Base-by-base conservation (phyloP, 2,113 vertebrate genomes). In the Epinephelus lanceolatus region DNA sequence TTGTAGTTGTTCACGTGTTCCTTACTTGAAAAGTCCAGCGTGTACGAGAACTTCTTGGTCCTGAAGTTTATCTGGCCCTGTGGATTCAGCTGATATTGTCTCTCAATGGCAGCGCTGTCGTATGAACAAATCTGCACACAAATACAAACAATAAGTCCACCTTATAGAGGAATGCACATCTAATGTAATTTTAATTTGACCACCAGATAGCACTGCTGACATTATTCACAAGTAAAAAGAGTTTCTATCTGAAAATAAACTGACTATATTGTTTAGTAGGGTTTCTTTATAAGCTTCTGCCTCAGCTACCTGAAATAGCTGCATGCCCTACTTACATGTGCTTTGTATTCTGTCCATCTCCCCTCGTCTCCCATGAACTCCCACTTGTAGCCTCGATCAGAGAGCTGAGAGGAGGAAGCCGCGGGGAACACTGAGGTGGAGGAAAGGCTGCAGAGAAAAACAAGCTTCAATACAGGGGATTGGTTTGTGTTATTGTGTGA, bases 301-400 rank as follows among this genome's bases (percentile, higher is more conserved):
- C 6, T 6, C 13, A 23, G 6, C 37, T 13, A 19, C 42, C 23
- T 37, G 14, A 53, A 11, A 42, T 14, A 12, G 1, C 1, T 40
- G 23, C 49, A 57, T 66, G 76, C 6, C 33, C 23, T 53, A 85
- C 93, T 91, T 70, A 95, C 94, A 52, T 86, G 62, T 71, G 90
- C 85, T 68, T 93, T 76, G 60, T 93, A 95, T 70, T 94, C 92
- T 9, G 49, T 88, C 94, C 94, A 95, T 13, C 71, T 19, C 3
- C 91, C 93, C 60, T 91, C 73, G 0, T 92, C 83, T 33, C 55
- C 94, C 87, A 91, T 88, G 55, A 93, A 94, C 81, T 95, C 91
- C 94, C 94, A 95, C 80, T n/a, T 88, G 60, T 23, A 69, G 13
- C 37, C 53, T 65, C 33, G 53, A 37, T 33, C 56, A n/a, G 81